phyloP scores from a whole-genome alignment of 1,140 invertebrate species.

The Leucophenga varia region DNA sequence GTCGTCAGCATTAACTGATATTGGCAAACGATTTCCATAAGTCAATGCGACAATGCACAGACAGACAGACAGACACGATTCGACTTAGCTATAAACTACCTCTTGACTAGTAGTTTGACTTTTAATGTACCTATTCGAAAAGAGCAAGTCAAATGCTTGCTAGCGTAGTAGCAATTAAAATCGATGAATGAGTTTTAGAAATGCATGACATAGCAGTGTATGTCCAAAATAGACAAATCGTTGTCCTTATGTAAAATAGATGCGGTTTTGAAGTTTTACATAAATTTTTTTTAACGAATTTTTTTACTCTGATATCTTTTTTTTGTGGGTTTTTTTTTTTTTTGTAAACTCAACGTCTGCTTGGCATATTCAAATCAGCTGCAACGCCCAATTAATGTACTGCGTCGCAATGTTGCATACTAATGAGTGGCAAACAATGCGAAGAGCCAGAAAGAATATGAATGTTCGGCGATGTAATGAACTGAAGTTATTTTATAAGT shows the following conservation, averaged over 20 bases:
- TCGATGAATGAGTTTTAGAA: no score
- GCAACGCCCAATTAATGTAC: conserved; percentile 55
- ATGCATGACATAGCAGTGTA: no score
- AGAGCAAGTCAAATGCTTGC: no score
- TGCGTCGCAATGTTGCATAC: conserved; percentile 48
- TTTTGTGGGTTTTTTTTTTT: conserved; percentile 5
- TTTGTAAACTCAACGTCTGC: no score
- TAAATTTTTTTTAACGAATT: conserved; percentile 9
- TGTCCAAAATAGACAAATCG: no score
- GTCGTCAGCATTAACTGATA: conserved; percentile 47
- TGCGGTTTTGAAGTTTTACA: conserved; percentile 10
- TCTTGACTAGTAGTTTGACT: no score
- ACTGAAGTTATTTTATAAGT: conserved; percentile 3
- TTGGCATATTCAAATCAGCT: conserved; percentile 48
- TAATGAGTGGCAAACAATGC: conserved; percentile 29
- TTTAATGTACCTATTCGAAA: no score
- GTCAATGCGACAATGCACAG: conserved; percentile 27
- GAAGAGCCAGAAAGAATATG: neutral
- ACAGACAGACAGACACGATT: neutral
- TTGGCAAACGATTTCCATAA: conserved; percentile 48
- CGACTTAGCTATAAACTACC: neutral
- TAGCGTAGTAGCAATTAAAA: conserved; percentile 39
- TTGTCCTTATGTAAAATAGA: no score
- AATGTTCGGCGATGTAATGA: conserved; percentile 3
- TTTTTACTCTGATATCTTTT: conserved; percentile 8